Percentiles rank a stretch among this genome's conserved stretches.
phyloP scores from a whole-genome alignment of 2,113 vertebrate genomes.

The Eidolon helvum region DNA sequence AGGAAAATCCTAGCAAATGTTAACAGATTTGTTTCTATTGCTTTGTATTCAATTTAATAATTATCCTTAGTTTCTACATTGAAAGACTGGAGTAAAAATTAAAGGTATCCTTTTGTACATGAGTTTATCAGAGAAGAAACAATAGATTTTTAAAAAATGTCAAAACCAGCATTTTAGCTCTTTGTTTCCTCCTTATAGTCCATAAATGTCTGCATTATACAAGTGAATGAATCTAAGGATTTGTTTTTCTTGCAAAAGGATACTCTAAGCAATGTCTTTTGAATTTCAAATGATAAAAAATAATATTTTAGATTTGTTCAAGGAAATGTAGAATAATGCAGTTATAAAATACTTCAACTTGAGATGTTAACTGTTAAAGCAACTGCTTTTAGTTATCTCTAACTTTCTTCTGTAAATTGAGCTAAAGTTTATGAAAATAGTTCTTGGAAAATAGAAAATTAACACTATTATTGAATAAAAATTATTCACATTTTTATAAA shows the following conservation, averaged over 20 bases:
- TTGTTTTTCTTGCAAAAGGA: neutral
- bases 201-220: neutral
- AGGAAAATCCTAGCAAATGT: neutral
- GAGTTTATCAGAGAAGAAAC: neutral
- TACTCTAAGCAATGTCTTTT: neutral
- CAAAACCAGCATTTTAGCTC: neutral
- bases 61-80: neutral
- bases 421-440: neutral
- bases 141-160: neutral
- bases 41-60: neutral
- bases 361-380: neutral
- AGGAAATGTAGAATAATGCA: neutral
- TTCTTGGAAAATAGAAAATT: neutral
- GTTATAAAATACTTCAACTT: neutral
- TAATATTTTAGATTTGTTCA: constrained; percentile 14
- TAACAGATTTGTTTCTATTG: neutral
- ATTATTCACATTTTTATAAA: neutral
- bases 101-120: neutral
- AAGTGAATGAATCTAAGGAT: neutral
- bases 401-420: neutral
- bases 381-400: neutral
- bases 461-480: neutral
- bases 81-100: neutral
- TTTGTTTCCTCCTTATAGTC: neutral
- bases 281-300: constrained; percentile 36